A percentile compares a stretch with the other conserved stretches of the same genome.
These are phyloP conservation scores for Ichneumoninae sp. DNA, from an alignment of 2,888 invertebrate genomes.

Conservation along the genomic window DNA sequence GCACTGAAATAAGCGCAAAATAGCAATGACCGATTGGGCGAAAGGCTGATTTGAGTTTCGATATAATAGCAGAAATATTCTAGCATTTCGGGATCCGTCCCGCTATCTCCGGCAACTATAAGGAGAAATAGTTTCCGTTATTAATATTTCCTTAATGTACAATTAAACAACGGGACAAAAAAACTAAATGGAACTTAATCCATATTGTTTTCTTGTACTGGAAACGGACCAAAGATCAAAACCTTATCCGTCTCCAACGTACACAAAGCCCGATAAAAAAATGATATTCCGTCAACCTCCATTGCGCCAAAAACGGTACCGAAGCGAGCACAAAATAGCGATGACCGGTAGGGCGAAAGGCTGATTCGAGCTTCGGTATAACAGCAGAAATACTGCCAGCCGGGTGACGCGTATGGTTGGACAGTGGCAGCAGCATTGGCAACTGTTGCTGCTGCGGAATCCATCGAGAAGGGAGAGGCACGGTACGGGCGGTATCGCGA, in stretches of 20 bases:
- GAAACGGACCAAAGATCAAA: background rate
- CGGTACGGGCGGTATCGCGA: constrained; percentile 40
- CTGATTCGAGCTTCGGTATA: constrained; percentile 38
- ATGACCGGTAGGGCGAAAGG: constrained; percentile 26
- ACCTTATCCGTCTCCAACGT: background rate
- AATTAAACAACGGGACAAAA: background rate
- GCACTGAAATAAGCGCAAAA: constrained; percentile 6
- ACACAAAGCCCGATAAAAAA: background rate
- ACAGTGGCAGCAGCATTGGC: background rate
- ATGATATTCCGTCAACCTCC: constrained; percentile 4
- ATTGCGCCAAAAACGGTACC: background rate
- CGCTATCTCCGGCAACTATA: background rate
- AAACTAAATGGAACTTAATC: background rate
- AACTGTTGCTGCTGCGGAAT: constrained; percentile 14
- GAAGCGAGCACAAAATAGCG: constrained; percentile 19
- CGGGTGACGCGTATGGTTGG: constrained; percentile 1
- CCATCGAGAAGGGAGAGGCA: background rate
- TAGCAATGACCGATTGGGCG: constrained; percentile 19
- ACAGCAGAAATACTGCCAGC: constrained; percentile 17
- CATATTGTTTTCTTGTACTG: background rate
- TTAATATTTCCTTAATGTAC: background rate
- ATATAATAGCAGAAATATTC: constrained; percentile 16
- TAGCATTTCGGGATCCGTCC: background rate
- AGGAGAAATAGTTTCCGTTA: background rate
- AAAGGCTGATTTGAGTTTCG: constrained; percentile 40